Evolutionary conservation across 2,888 invertebrate genomes (phyloP), one percentile per base, ranked within the genome.

Genomic region (Brachycybe producta): DNA sequence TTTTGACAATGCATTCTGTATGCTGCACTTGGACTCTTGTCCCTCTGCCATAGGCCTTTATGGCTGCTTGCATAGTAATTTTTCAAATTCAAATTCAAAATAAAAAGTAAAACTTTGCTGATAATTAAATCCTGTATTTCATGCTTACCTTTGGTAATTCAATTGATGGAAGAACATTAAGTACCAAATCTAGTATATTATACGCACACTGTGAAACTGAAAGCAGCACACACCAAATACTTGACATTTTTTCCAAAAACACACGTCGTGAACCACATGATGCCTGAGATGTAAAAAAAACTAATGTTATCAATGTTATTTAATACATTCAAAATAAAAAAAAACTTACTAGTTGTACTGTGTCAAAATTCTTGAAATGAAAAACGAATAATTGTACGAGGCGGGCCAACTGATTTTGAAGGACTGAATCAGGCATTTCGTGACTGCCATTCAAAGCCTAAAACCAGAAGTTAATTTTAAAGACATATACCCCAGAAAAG

Each of bases 361-460:
- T 74, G 58, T 80, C 78, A 47, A 91, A 74, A 70, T 86, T 84
- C 21, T 82, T 80, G 67, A 91, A 88, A 69, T 84, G 90, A 61
- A 90, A 83, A 56, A 77, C 76, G 46, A 91, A 72, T 60, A 87
- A 74, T 11, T 82, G 78, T 46, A 82, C 79, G 42, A 91, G 72
- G 24, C 80, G 77, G 52, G 79, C 76, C 1, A 87, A 81, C 48
- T 90, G 78, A 65, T 83, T 78, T 61, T 82, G 76, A 8, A 92
- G 67, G 47, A 86, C 75, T 75, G 82, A 80, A 64, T 87, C 84
- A 0, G 85, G 81, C 54, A 86, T 82, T 66, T 84, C 84, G 42
- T 83, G 75, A 66, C 86, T 87, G 41, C 87, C 86, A 44, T 88
- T 88, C 52, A 91, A 79, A 28, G 84, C 87, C 88, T 88, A 62